A percentile compares a stretch with the other conserved stretches of the same genome.
Evolutionary conservation across 2,888 invertebrate species (phyloP).

Genomic region (Iphiclides podalirius): DNA sequence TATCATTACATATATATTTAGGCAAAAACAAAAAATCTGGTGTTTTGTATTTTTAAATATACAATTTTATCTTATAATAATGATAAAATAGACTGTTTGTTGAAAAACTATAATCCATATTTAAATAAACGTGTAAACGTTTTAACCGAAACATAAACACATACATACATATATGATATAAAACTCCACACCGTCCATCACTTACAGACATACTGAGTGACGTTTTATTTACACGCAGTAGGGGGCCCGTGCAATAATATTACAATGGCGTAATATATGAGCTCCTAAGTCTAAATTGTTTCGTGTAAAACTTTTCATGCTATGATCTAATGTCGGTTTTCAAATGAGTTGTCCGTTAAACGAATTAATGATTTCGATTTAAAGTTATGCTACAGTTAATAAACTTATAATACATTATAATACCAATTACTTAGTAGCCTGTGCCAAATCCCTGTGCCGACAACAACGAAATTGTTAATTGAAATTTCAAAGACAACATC

Average conservation of each 20-base stretch:
- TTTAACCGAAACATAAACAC: slow-evolving; percentile 5
- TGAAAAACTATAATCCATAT: too few species aligned
- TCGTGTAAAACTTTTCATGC: slow-evolving; percentile 13
- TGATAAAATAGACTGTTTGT: too few species aligned
- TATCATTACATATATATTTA: too few species aligned
- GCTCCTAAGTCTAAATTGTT: slow-evolving; percentile 12
- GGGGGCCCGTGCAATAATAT: slow-evolving; percentile 49
- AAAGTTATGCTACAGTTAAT: not conserved
- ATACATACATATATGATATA: too few species aligned
- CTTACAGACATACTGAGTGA: slow-evolving; percentile 47
- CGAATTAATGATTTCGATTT: slow-evolving; percentile 3
- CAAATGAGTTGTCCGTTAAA: slow-evolving; percentile 9
- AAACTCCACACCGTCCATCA: slow-evolving; percentile 44
- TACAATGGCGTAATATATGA: slow-evolving; percentile 39
- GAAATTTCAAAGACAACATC: too few species aligned
- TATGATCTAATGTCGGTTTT: slow-evolving; percentile 4
- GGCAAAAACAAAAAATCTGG: too few species aligned
- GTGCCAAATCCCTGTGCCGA: too few species aligned
- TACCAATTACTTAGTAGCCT: not conserved
- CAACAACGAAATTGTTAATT: too few species aligned
- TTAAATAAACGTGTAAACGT: too few species aligned
- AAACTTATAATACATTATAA: too few species aligned
- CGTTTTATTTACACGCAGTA: slow-evolving; percentile 51
- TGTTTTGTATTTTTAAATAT: too few species aligned
- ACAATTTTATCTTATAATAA: too few species aligned